A percentile compares a stretch with the other conserved stretches of the same genome.
Evolutionary conservation across 2,888 invertebrate genomes (phyloP).

Genomic region (Stenoptilia bipunctidactyla): DNA sequence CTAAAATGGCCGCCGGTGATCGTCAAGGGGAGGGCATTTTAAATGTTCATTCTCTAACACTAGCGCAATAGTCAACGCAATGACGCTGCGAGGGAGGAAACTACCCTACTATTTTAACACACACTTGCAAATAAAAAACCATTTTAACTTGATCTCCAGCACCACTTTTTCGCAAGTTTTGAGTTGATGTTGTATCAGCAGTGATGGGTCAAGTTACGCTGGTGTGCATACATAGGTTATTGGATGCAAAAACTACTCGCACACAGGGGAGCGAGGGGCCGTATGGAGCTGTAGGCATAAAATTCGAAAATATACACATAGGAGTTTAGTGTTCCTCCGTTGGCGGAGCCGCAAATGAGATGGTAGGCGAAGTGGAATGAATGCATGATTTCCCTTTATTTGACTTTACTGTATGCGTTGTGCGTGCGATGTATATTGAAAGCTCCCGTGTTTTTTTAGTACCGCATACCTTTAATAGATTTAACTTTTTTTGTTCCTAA

Average conservation of each 20-base stretch:
- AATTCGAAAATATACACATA: constrained; percentile 62
- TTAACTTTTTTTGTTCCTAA: no score
- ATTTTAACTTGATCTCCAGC: constrained; percentile 23
- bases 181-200: constrained; percentile 6
- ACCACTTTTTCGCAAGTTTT: constrained; percentile 13
- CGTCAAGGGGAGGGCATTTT: constrained; percentile 64
- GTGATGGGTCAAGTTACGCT: constrained; percentile 29
- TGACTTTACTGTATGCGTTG: constrained; percentile 23
- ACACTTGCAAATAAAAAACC: constrained; percentile 28
- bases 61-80: constrained; percentile 59
- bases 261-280: constrained; percentile 23
- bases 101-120: constrained; percentile 44
- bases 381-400: constrained; percentile 47
- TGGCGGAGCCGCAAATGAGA: constrained; percentile 53
- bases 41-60: constrained; percentile 66
- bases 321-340: constrained; percentile 18
- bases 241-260: constrained; percentile 41
- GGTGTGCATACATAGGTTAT: constrained; percentile 26
- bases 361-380: constrained; percentile 47
- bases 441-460: no score
- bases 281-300: constrained; percentile 51
- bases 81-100: constrained; percentile 52
- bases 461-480: no score
- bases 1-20: constrained; percentile 57
- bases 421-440: not conserved